Conservation (phyloP, 2,797 vertebrate species). For the Sylvilagus floridanus region DNA sequence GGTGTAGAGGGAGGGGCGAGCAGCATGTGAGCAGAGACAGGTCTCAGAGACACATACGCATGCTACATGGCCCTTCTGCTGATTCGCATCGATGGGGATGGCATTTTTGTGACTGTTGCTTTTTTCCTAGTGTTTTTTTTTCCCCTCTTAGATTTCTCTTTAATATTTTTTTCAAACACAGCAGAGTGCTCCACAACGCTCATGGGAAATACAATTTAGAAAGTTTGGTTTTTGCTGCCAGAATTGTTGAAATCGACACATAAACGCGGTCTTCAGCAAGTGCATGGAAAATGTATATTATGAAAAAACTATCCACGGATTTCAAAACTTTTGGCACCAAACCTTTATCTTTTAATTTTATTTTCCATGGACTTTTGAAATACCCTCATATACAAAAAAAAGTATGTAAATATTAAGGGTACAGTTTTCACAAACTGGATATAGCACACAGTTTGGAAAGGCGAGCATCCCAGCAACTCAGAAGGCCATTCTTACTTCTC, state of each 20-base stretch:
- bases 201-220: too few species aligned
- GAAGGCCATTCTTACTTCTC: neutral
- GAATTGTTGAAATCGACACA: too few species aligned
- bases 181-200: too few species aligned
- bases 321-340: too few species aligned
- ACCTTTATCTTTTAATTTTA: too few species aligned
- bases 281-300: too few species aligned
- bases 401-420: neutral
- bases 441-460: neutral
- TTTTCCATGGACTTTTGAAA: too few species aligned
- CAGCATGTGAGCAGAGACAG: neutral
- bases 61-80: neutral
- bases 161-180: constrained; percentile 39
- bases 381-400: neutral
- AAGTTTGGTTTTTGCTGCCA: too few species aligned
- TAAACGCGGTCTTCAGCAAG: too few species aligned
- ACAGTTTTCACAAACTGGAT: neutral
- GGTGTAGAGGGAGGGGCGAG: neutral
- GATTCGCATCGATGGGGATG: neutral
- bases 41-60: neutral
- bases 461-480: neutral
- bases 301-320: too few species aligned
- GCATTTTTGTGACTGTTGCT: neutral
- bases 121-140: neutral
- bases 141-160: neutral